Evolutionary conservation across 2,888 invertebrate genomes (phyloP).

Genomic region (Acheta domesticus): DNA sequence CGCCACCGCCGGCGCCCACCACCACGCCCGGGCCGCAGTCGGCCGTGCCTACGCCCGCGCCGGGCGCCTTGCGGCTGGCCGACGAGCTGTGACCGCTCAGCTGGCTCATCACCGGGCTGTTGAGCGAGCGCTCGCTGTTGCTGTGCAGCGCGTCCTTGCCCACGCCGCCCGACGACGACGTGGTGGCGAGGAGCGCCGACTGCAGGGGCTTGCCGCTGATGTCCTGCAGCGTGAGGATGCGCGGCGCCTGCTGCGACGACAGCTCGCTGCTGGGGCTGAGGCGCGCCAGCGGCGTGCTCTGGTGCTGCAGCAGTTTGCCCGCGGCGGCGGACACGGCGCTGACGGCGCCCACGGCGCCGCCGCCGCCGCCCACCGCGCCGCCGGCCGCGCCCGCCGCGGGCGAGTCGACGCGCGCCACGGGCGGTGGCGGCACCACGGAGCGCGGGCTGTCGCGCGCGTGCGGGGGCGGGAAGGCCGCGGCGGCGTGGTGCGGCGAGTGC

Average conservation of each 20-base stretch:
- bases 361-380: background rate
- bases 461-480: slow-evolving; percentile 63
- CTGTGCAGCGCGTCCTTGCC: slow-evolving; percentile 86
- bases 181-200: slow-evolving; percentile 82
- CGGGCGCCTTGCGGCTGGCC: slow-evolving; percentile 40
- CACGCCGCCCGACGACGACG: slow-evolving; percentile 82
- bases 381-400: slow-evolving; percentile 33
- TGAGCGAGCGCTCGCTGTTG: slow-evolving; percentile 86
- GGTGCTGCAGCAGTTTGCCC: slow-evolving; percentile 57
- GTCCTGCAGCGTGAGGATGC: slow-evolving; percentile 89
- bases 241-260: slow-evolving; percentile 80
- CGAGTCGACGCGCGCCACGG: slow-evolving; percentile 43
- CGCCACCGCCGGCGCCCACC: slow-evolving; percentile 51
- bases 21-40: slow-evolving; percentile 51
- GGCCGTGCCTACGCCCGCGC: slow-evolving; percentile 35
- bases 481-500: slow-evolving; percentile 69
- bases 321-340: background rate
- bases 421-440: slow-evolving; percentile 43
- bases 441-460: slow-evolving; percentile 42
- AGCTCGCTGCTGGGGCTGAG: slow-evolving; percentile 89
- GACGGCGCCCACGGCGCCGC: background rate
- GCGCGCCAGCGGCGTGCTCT: slow-evolving; percentile 85
- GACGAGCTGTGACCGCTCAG: slow-evolving; percentile 74
- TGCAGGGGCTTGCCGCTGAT: slow-evolving; percentile 90
- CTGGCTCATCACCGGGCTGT: slow-evolving; percentile 90